These are phyloP conservation scores for Harpagus bidentatus DNA, from an alignment of 2,113 vertebrate genomes.

Conservation along the genomic window DNA sequence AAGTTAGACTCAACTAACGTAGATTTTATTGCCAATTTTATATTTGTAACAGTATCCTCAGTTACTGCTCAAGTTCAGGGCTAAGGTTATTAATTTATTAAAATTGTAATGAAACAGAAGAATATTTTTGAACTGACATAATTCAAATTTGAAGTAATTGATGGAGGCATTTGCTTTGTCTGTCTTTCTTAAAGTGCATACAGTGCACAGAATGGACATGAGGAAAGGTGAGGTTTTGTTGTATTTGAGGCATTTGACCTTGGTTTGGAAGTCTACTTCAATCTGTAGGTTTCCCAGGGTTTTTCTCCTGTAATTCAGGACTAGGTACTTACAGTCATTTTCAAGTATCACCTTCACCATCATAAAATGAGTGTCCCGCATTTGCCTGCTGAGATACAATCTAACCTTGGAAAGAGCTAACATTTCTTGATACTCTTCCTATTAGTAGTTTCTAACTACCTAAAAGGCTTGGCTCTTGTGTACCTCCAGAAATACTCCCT, in stretches of 20 bases:
- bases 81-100: not conserved
- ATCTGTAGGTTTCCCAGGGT: not conserved
- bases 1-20: not conserved
- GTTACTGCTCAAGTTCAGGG: not conserved
- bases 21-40: not conserved
- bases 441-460: not conserved
- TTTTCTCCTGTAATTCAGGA: not conserved
- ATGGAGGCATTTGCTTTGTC: not conserved
- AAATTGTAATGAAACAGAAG: not conserved
- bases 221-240: not conserved
- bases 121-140: not conserved
- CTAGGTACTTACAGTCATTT: not conserved
- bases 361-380: not conserved
- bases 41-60: not conserved
- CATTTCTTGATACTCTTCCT: not conserved
- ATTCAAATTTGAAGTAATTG: not conserved
- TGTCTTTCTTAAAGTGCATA: not conserved
- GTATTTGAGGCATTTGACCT: not conserved
- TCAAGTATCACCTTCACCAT: not conserved
- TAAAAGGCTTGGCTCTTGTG: not conserved
- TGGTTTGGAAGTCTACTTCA: not conserved
- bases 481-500: not conserved
- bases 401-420: not conserved
- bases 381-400: not conserved
- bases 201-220: not conserved